phyloP scores from a whole-genome alignment of 2,113 vertebrate genomes.

The Vidua chalybeata region DNA sequence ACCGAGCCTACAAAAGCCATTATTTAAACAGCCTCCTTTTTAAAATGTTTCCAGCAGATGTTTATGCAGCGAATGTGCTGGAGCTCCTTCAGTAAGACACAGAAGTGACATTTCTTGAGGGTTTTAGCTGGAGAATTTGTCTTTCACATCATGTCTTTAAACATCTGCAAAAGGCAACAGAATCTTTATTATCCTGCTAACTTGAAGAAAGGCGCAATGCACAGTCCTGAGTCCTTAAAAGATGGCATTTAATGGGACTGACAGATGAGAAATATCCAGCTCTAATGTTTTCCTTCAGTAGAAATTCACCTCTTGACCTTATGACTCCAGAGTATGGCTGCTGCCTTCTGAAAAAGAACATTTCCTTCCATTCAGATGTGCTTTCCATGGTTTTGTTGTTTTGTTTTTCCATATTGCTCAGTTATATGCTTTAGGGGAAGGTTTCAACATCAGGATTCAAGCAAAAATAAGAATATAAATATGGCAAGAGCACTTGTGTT shows the following conservation, averaged over 20 bases:
- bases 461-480: background rate
- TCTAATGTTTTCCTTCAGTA: constrained; percentile 64
- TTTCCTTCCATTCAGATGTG: constrained; percentile 55
- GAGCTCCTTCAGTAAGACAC: constrained; percentile 71
- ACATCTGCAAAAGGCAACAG: constrained; percentile 76
- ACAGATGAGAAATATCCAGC: constrained; percentile 54
- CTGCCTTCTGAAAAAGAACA: constrained; percentile 38
- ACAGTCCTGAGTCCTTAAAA: constrained; percentile 51
- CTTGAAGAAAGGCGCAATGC: constrained; percentile 53
- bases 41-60: constrained; percentile 72
- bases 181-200: constrained; percentile 73
- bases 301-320: constrained; percentile 68
- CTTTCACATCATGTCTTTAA: constrained; percentile 76
- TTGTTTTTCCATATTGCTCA: background rate
- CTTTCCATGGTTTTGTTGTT: constrained; percentile 7
- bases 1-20: constrained; percentile 20
- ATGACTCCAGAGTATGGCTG: constrained; percentile 29
- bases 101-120: constrained; percentile 79
- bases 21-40: constrained; percentile 69
- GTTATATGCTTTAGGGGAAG: constrained; percentile 24
- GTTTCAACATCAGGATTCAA: background rate
- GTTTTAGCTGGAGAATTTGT: constrained; percentile 74
- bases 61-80: constrained; percentile 64
- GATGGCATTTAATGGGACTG: constrained; percentile 65
- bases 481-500: background rate